Conservation (phyloP, 2,113 vertebrate species). For the Edolisoma coerulescens region DNA sequence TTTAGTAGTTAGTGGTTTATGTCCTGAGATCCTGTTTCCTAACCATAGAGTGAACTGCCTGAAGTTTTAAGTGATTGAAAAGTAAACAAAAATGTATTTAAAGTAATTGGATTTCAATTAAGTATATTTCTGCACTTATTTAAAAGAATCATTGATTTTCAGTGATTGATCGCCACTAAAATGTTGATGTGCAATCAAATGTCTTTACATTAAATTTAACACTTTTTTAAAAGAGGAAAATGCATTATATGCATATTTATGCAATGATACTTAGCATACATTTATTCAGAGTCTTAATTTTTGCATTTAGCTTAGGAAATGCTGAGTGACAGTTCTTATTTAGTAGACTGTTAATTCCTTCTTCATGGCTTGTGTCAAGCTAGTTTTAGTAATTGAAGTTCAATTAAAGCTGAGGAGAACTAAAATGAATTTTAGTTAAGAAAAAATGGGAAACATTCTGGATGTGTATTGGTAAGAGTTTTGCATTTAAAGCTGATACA, state of each 20-base stretch:
- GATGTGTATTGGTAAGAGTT: neutral
- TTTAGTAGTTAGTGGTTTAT: neutral
- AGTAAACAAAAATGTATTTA: conserved; percentile 26
- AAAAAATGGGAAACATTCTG: neutral
- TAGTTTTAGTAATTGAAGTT: conserved; percentile 57
- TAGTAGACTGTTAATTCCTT: conserved; percentile 55
- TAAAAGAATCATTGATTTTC: conserved; percentile 13
- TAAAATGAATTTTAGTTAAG: conserved; percentile 28
- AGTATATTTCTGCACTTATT: neutral
- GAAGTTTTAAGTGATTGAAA: neutral
- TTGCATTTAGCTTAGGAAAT: conserved; percentile 55
- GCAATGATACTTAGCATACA: conserved; percentile 42
- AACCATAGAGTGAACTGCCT: neutral
- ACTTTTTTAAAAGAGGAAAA: neutral
- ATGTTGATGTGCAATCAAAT: conserved; percentile 24
- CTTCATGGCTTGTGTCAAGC: conserved; percentile 41
- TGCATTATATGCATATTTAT: conserved; percentile 61
- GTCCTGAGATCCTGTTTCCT: neutral
- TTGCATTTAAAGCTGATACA: neutral
- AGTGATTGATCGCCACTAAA: neutral
- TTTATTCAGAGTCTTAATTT: conserved; percentile 64
- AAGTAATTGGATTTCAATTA: conserved; percentile 10
- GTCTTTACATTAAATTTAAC: conserved; percentile 29
- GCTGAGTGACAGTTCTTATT: conserved; percentile 60
- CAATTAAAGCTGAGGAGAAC: conserved; percentile 25